A percentile compares a stretch with the other conserved stretches of the same genome.
These are phyloP conservation scores for Parapsyche elsis DNA, from an alignment of 1,140 invertebrate genomes.

Conservation along the genomic window DNA sequence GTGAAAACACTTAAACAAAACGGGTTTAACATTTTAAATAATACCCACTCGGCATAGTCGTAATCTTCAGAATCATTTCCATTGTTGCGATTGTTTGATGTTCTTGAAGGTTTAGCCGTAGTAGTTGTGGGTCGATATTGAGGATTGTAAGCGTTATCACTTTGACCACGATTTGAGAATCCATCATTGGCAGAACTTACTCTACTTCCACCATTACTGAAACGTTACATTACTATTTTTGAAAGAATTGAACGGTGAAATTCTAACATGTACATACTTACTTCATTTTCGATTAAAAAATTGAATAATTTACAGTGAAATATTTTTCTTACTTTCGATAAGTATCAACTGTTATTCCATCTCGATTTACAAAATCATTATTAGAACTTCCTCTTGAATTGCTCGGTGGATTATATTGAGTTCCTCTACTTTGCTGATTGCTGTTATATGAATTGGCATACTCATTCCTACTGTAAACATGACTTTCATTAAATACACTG, in stretches of 20 bases:
- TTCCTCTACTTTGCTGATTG: neutral
- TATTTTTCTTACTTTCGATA: neutral
- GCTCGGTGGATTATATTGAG: neutral
- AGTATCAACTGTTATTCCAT: neutral
- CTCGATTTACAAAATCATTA: neutral
- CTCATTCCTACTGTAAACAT: neutral
- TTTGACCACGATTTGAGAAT: neutral
- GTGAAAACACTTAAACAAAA: neutral
- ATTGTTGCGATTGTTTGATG: neutral
- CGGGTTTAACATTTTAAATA: neutral
- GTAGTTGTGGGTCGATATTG: neutral
- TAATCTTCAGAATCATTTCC: slow-evolving; percentile 20
- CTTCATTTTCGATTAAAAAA: no score
- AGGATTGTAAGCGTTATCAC: neutral
- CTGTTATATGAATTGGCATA: neutral
- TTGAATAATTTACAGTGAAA: no score
- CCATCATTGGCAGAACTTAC: neutral
- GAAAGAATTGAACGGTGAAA: neutral
- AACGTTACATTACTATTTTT: neutral
- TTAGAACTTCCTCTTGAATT: neutral
- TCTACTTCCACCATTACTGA: neutral
- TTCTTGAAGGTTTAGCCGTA: neutral
- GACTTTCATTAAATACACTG: neutral
- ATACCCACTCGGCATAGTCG: slow-evolving; percentile 25
- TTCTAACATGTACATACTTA: neutral